Evolutionary conservation across 1,140 invertebrate species (phyloP), one percentile per base, ranked within the genome.

Genomic region (Bombus breviceps): DNA sequence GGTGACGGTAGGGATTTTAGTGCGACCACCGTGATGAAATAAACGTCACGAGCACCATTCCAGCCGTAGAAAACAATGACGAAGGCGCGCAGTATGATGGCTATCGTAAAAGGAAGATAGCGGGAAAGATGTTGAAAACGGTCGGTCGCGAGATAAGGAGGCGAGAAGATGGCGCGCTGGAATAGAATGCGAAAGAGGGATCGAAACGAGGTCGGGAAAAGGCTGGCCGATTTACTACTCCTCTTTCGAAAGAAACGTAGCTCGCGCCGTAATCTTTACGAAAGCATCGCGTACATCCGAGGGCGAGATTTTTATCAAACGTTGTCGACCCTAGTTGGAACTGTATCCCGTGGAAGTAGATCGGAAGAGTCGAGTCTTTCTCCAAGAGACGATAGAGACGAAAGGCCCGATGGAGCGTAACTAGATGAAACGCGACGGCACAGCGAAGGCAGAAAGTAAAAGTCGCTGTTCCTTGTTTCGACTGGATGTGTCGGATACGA

Each of bases 381-480:
- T 3, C 9, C 28, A 8, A 59, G 1, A 37, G 64, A 37, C 22
- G 4, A 64, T 18, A 32, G 43, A 39, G 25, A 39, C 62, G 32
- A 34, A 59, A 18, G 13, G 13, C 15, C 32, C 34, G 74, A 89
- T 68, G 68, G 64, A 82, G 77, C 43, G 87, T 81, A 34, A 47
- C 88, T 69, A 62, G 76, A 85, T 25, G 66, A 78, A 53, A 88
- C 83, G 68, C 68, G 75, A 85, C 76, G 72, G 68, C 69, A 10
- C 53, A 25, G 62, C 64, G 64, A 73, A 86, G 86, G 62, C 75
- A 85, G 85, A 89, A 89, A 89, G 88, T 88, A 89, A 89, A 89
- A 89, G 87, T 89, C 39, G 74, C 25, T 28, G 47, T 15, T 25
- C 69, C 72, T 80, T 62, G 68, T 39, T 13, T 12, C 25, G 0